Evolutionary conservation across 2,888 invertebrate genomes (phyloP), one percentile per base, ranked within the genome.

Genomic region (Stenolophus ochropezus): DNA sequence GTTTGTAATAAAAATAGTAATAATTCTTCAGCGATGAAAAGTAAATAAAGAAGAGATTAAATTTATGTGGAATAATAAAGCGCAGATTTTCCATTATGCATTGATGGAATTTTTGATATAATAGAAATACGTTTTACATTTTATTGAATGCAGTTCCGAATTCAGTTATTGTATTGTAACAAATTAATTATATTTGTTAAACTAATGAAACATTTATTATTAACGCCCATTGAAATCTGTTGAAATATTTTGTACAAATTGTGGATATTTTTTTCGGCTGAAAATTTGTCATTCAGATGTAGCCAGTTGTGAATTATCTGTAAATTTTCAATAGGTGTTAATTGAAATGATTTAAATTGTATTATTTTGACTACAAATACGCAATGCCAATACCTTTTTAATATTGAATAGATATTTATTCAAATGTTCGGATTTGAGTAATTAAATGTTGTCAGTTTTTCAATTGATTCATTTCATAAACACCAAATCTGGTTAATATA

Each of bases 301-400:
- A 73, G 49, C 73, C 73, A 73, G 73, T 47, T 73, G 73, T 73
- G 73, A 73, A 73, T 73, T 73, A 73, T 73, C 21, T 21, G 49
- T 49, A 73, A 73, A 73, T 73, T 73, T 73, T 73, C 73, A 73
- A 73, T 73, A 23, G 73, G 73, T 73, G 73, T 49, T 73, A 73
- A 73, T 73, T 73, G 73, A 73, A 73, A 49, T 73, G 73, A 73
- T 49, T 73, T 20, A 73, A 73, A 73, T 73, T 73, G 73, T 49
- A 73, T 73, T 73, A 73, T 73, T 73, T 73, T 47, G 49, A 73
- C 73, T 73, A 73, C 73, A 73, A 47, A 73, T 42, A 73, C 49
- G 23, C 42, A 73, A 73, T 47, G 25, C 49, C 73, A 73, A 49
- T 73, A 73, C 73, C 49, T 73, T 73, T 73, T 73, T 49, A 47